Evolutionary conservation across 2,113 vertebrate species (phyloP).

Genomic region (Fulica atra): DNA sequence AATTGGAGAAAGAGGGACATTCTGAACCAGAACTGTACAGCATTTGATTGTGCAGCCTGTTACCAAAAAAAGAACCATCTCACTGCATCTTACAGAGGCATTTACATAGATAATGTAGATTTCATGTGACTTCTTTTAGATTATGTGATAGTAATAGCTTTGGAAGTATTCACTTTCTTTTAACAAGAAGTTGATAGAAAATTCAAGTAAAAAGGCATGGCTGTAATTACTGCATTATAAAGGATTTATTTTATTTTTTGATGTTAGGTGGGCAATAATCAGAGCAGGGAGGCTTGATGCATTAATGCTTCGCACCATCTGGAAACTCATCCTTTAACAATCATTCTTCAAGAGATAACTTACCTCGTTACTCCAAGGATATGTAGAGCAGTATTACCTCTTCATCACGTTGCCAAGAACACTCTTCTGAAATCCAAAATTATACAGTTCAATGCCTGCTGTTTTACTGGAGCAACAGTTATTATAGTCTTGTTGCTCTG

Average conservation of each 20-base stretch:
- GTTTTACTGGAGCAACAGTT: not conserved
- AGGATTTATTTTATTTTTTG: not conserved
- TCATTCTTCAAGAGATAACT: constrained; percentile 25
- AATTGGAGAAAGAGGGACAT: constrained; percentile 31
- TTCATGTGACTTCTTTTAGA: constrained; percentile 28
- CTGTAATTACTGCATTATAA: not conserved
- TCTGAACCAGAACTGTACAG: constrained; percentile 1
- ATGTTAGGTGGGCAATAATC: not conserved
- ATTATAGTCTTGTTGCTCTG: not conserved
- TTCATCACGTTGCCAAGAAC: not conserved
- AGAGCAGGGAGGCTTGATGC: not conserved
- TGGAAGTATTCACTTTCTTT: not conserved
- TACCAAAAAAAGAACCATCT: constrained; percentile 43
- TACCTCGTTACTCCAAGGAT: not conserved
- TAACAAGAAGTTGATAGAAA: not conserved
- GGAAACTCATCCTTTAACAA: constrained; percentile 6
- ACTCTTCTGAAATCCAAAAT: constrained; percentile 30
- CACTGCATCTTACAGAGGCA: constrained; percentile 12
- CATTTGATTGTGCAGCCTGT: constrained; percentile 36
- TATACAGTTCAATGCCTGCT: not conserved
- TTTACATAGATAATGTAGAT: constrained; percentile 44
- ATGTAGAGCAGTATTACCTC: not conserved
- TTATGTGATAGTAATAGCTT: constrained; percentile 5
- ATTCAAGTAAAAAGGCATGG: not conserved
- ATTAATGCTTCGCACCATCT: not conserved